phyloP scores from a whole-genome alignment of 2,888 invertebrate species.

The Calephelis perditalis region DNA sequence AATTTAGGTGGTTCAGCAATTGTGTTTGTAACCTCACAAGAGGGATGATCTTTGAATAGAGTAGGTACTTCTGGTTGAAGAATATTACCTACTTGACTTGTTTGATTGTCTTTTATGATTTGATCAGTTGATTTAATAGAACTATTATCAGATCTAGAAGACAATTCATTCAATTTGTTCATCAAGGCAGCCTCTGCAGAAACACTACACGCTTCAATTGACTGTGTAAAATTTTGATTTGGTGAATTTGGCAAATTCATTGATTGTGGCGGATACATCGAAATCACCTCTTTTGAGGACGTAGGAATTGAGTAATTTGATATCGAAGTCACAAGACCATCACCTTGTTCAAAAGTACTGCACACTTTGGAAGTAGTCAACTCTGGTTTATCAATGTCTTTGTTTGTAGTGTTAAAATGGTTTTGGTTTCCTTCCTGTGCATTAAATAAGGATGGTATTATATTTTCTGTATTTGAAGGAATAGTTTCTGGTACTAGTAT shows the following conservation, averaged over 20 bases:
- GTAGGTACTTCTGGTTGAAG: constrained; percentile 18
- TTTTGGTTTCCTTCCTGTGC: neutral
- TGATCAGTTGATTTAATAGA: neutral
- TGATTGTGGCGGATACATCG: neutral
- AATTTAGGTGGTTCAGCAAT: constrained; percentile 57
- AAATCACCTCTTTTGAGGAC: neutral
- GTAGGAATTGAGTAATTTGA: neutral
- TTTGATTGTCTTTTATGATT: neutral
- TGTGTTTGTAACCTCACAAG: constrained; percentile 39
- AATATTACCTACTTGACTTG: constrained; percentile 15
- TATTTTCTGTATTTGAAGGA: constrained; percentile 1
- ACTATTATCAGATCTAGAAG: neutral
- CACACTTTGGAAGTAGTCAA: neutral
- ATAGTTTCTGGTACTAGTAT: constrained; percentile 48
- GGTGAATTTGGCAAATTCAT: constrained; percentile 2
- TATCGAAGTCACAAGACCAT: neutral
- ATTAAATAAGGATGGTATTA: neutral
- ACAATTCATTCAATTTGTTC: neutral
- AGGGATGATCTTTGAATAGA: constrained; percentile 15
- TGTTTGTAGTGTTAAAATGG: neutral
- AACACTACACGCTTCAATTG: neutral
- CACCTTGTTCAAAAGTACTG: neutral
- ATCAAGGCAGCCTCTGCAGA: neutral
- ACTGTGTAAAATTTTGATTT: constrained; percentile 1
- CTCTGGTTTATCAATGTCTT: neutral